These are phyloP conservation scores for Drosophila navojoa DNA, from an alignment of 1,140 invertebrate species.

Conservation along the genomic window DNA sequence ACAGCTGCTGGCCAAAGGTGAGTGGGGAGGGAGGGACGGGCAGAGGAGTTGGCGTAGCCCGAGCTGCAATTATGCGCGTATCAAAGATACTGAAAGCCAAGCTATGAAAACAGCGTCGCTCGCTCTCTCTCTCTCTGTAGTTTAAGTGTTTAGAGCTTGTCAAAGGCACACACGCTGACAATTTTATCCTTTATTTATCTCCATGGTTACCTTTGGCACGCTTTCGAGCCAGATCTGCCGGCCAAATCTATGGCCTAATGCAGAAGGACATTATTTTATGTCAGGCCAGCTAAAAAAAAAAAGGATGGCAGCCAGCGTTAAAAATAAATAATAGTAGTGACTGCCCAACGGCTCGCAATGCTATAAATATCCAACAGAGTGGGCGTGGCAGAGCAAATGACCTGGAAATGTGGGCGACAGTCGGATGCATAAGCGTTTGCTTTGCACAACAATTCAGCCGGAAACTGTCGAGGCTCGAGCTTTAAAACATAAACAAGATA, in stretches of 20 bases:
- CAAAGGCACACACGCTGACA: slow-evolving; percentile 23
- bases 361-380: slow-evolving; percentile 55
- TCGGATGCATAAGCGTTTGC: background rate
- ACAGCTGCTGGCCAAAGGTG: slow-evolving; percentile 30
- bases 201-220: slow-evolving; percentile 44
- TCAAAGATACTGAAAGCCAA: slow-evolving; percentile 54
- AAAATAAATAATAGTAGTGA: slow-evolving; percentile 51
- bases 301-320: slow-evolving; percentile 1
- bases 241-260: slow-evolving; percentile 30
- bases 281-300: slow-evolving; percentile 1
- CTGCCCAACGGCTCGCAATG: slow-evolving; percentile 32
- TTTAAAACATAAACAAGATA: background rate
- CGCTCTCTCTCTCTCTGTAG: slow-evolving; percentile 16
- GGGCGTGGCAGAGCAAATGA: slow-evolving; percentile 54
- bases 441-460: slow-evolving; percentile 3
- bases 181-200: slow-evolving; percentile 42
- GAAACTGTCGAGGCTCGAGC: background rate
- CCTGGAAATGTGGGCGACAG: slow-evolving; percentile 44
- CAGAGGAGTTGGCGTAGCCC: background rate
- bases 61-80: slow-evolving; percentile 59
- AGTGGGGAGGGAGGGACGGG: background rate
- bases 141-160: slow-evolving; percentile 46
- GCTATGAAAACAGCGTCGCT: slow-evolving; percentile 28
- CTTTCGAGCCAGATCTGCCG: slow-evolving; percentile 11
- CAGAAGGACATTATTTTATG: slow-evolving; percentile 38